phyloP scores from a whole-genome alignment of 2,797 vertebrate genomes.

The Enteromius radiatus region DNA sequence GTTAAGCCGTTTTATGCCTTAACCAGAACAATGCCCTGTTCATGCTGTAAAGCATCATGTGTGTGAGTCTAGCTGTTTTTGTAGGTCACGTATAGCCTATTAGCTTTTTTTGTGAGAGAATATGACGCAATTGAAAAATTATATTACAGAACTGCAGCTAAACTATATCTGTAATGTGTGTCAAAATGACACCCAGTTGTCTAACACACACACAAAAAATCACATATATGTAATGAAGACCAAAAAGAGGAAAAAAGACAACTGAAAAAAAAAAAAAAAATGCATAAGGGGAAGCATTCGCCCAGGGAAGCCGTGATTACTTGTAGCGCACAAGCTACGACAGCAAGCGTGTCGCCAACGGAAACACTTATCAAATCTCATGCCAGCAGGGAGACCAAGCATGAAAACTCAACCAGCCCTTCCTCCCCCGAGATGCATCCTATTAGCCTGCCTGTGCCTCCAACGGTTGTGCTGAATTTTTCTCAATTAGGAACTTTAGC shows the following conservation, averaged over 20 bases:
- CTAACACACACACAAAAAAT: slow-evolving; percentile 37
- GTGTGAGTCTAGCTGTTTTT: slow-evolving; percentile 7
- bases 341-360: slow-evolving; percentile 48
- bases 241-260: not conserved
- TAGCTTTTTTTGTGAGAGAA: not conserved
- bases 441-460: slow-evolving; percentile 31
- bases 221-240: not conserved
- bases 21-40: slow-evolving; percentile 34
- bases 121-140: not conserved
- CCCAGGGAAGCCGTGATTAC: slow-evolving; percentile 8
- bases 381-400: slow-evolving; percentile 56
- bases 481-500: slow-evolving; percentile 50
- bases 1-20: slow-evolving; percentile 10
- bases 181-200: slow-evolving; percentile 23
- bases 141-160: not conserved
- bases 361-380: slow-evolving; percentile 58
- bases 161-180: slow-evolving; percentile 22
- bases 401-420: slow-evolving; percentile 42
- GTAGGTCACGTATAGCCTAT: slow-evolving; percentile 10
- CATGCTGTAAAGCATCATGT: slow-evolving; percentile 8
- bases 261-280: not conserved
- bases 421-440: slow-evolving; percentile 45
- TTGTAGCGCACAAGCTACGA: slow-evolving; percentile 11
- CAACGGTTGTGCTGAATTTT: slow-evolving; percentile 39
- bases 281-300: not conserved